phyloP scores from a whole-genome alignment of 2,797 vertebrate species.

The Lateolabrax maculatus region DNA sequence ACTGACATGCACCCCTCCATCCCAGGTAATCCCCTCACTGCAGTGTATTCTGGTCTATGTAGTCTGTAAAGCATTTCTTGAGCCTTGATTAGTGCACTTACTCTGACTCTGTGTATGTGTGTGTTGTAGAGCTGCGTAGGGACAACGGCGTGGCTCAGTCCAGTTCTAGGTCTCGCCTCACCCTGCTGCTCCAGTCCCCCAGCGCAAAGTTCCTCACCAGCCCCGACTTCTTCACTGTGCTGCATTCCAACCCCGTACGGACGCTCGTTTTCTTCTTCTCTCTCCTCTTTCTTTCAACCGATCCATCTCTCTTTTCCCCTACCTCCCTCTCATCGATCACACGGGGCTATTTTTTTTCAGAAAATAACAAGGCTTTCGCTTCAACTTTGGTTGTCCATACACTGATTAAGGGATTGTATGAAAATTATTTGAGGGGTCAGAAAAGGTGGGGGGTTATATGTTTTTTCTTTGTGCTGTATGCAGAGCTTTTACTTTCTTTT shows the following conservation, averaged over 20 bases:
- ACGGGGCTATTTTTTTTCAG: not conserved
- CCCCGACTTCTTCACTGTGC: constrained; percentile 97
- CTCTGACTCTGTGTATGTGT: not conserved
- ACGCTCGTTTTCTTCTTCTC: not conserved
- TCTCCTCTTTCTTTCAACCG: not conserved
- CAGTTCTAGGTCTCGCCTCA: constrained; percentile 92
- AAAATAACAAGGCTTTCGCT: not conserved
- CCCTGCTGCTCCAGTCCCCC: constrained; percentile 93
- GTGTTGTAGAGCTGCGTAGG: constrained; percentile 89
- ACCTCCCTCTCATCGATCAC: not conserved
- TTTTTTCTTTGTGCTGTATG: not conserved
- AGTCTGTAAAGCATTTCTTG: not conserved
- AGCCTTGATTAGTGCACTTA: not conserved
- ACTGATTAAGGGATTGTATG: not conserved
- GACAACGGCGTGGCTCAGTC: constrained; percentile 88
- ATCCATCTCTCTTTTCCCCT: not conserved
- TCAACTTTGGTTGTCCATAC: not conserved
- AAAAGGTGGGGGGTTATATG: not conserved
- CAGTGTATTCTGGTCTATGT: constrained; percentile 6
- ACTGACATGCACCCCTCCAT: constrained; percentile 88
- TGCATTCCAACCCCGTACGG: constrained; percentile 97
- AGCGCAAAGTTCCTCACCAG: constrained; percentile 97
- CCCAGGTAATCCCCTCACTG: constrained; percentile 83
- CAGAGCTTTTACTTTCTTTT: no score
- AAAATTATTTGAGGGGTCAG: not conserved